Percentiles rank a stretch among this genome's conserved stretches.
These are phyloP conservation scores for Phacellophora camtschatica DNA, from an alignment of 30 jellyfish, hydroid and myxozoan species.

Conservation along the genomic window DNA sequence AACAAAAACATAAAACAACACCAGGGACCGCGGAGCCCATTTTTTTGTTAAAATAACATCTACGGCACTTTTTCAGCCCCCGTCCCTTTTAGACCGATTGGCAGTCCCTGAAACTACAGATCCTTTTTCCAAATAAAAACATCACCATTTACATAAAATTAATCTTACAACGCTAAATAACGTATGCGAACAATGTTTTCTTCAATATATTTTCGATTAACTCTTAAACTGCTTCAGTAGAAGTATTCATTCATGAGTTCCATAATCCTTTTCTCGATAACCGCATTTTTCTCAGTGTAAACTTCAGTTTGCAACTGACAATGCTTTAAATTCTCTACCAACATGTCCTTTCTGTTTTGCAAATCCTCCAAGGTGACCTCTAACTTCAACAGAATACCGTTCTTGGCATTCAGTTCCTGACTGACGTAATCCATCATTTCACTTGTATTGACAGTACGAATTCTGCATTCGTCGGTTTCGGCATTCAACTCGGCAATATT, in stretches of 20 bases:
- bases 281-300: conserved; percentile 19
- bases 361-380: conserved; percentile 47
- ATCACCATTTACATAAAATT: too few species aligned
- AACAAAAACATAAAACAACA: too few species aligned
- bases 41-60: too few species aligned
- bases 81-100: too few species aligned
- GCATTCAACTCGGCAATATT: conserved; percentile 31
- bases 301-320: conserved; percentile 5
- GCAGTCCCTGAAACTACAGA: too few species aligned
- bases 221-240: too few species aligned
- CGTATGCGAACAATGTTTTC: too few species aligned
- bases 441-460: conserved; percentile 2
- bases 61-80: too few species aligned
- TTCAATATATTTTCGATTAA: too few species aligned
- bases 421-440: conserved; percentile 48
- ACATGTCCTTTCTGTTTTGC: conserved; percentile 32
- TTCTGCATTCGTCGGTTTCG: conserved; percentile 22
- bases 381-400: conserved; percentile 36
- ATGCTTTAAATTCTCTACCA: conserved; percentile 15
- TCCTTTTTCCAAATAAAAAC: too few species aligned
- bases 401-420: conserved; percentile 52
- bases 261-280: not conserved
- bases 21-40: too few species aligned
- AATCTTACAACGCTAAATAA: too few species aligned
- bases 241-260: conserved; percentile 28